Conservation (phyloP, 2,113 vertebrate genomes). For the Cygnus buccinator region DNA sequence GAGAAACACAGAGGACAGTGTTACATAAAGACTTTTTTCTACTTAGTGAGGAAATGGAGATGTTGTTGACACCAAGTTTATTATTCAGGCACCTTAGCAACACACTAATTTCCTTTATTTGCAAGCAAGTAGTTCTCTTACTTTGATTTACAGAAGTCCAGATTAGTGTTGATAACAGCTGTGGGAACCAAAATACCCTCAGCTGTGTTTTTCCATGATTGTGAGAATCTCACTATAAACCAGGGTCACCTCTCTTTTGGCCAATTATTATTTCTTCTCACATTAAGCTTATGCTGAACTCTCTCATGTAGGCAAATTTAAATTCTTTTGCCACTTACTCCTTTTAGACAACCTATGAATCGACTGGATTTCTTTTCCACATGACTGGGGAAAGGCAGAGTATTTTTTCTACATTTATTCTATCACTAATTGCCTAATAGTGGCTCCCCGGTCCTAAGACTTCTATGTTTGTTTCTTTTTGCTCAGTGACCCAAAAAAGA, state of each 20-base stretch:
- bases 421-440: not conserved
- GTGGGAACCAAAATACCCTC: not conserved
- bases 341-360: not conserved
- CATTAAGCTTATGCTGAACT: not conserved
- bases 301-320: not conserved
- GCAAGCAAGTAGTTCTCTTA: not conserved
- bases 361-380: not conserved
- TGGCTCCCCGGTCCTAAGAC: not conserved
- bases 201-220: not conserved
- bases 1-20: fast-evolving
- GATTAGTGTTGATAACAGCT: not conserved
- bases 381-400: not conserved
- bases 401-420: not conserved
- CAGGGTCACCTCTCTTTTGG: not conserved
- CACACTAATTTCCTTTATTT: constrained; percentile 20
- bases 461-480: constrained; percentile 1
- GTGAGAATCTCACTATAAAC: not conserved
- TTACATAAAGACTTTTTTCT: not conserved
- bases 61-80: not conserved
- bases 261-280: not conserved
- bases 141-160: not conserved
- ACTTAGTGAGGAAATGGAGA: not conserved
- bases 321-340: not conserved
- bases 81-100: not conserved
- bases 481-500: not conserved